phyloP scores from a whole-genome alignment of 2,113 vertebrate species.

The Silurus glanis region DNA sequence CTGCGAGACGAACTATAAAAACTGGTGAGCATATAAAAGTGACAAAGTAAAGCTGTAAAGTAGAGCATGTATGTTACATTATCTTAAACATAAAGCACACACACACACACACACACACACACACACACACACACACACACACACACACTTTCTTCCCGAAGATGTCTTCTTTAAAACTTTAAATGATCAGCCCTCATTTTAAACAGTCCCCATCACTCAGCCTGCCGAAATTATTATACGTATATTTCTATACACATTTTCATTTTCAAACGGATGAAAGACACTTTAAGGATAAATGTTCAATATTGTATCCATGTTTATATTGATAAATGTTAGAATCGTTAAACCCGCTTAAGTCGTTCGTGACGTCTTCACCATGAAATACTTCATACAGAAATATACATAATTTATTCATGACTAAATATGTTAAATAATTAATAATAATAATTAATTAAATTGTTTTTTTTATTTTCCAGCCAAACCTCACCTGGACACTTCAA shows the following conservation, averaged over 20 bases:
- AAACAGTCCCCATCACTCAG: neutral
- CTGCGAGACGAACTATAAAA: neutral
- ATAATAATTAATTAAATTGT: no score
- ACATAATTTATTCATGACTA: neutral
- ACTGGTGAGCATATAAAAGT: neutral
- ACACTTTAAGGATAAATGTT: neutral
- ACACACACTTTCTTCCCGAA: neutral
- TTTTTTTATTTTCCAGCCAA: no score
- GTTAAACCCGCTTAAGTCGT: neutral
- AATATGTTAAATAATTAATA: no score
- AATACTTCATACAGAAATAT: neutral
- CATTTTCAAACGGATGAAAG: neutral
- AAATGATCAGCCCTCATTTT: neutral
- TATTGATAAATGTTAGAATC: neutral
- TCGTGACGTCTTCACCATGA: neutral
- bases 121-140: conserved; percentile 5
- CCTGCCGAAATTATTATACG: neutral
- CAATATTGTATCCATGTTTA: no score
- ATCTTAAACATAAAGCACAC: neutral
- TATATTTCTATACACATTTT: neutral
- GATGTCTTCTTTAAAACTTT: neutral
- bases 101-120: conserved; percentile 7
- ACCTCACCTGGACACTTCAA: no score
- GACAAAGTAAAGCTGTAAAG: conserved; percentile 7
- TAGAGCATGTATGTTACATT: neutral